These are phyloP conservation scores for Trichopoda pennipes DNA, from an alignment of 2,888 invertebrate genomes.

Conservation along the genomic window DNA sequence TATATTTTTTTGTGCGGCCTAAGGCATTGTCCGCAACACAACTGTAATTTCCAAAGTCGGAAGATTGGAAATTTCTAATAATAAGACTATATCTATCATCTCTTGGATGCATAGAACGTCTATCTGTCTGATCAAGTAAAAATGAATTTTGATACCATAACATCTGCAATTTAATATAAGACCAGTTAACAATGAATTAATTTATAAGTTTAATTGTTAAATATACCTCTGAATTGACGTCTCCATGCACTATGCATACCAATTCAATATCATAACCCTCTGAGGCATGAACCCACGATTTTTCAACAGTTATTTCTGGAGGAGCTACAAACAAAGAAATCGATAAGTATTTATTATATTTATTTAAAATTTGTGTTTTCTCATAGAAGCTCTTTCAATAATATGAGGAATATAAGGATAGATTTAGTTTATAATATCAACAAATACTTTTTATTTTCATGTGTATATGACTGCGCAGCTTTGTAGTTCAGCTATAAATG, in stretches of 20 bases:
- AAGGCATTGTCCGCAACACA: constrained; percentile 83
- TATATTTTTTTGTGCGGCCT: constrained; percentile 83
- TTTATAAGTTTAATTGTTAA: neutral
- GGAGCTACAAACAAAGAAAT: constrained; percentile 81
- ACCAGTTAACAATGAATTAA: neutral
- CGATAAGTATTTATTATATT: too few relatives aligned
- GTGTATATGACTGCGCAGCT: too few relatives aligned
- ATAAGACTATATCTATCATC: constrained; percentile 84
- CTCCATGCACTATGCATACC: constrained; percentile 84
- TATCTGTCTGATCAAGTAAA: constrained; percentile 84
- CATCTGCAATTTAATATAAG: constrained; percentile 80
- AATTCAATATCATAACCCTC: constrained; percentile 85
- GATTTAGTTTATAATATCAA: too few relatives aligned
- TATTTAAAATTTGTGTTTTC: too few relatives aligned
- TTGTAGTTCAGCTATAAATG: too few relatives aligned
- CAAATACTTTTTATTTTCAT: too few relatives aligned
- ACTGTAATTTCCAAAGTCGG: constrained; percentile 85
- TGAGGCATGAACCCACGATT: constrained; percentile 84
- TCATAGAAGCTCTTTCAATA: too few relatives aligned
- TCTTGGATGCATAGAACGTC: constrained; percentile 83
- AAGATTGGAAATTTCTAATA: constrained; percentile 83
- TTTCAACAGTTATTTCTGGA: constrained; percentile 84
- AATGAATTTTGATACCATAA: constrained; percentile 86
- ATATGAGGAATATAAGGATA: too few relatives aligned
- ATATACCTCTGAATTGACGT: constrained; percentile 82